A percentile compares a stretch with the other conserved stretches of the same genome.
phyloP scores from a whole-genome alignment of 2,797 vertebrate genomes.

The Danio kyathit region DNA sequence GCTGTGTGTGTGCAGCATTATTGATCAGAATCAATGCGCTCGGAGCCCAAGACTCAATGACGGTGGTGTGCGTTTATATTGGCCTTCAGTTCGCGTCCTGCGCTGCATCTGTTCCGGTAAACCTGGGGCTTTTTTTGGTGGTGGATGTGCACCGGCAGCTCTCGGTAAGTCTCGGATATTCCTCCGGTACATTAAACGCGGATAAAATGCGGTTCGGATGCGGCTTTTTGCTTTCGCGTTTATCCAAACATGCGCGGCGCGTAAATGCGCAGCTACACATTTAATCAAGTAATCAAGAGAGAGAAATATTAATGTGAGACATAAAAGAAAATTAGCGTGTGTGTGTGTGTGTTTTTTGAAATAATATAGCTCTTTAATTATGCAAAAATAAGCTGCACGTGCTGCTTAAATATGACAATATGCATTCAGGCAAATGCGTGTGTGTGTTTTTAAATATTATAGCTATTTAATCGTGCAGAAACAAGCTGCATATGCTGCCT shows the following conservation, averaged over 20 bases:
- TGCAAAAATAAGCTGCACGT: too few species aligned
- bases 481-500: too few species aligned
- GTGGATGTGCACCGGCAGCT: slow-evolving; percentile 62
- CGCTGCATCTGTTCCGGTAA: slow-evolving; percentile 81
- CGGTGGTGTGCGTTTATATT: slow-evolving; percentile 78
- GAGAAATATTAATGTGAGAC: neutral
- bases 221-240: neutral
- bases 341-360: too few species aligned
- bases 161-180: slow-evolving; percentile 75
- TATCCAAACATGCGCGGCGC: neutral
- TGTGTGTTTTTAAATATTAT: too few species aligned
- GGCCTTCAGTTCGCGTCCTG: slow-evolving; percentile 76
- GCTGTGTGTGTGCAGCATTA: slow-evolving; percentile 82
- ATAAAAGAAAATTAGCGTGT: too few species aligned
- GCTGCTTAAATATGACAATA: too few species aligned
- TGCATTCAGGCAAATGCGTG: too few species aligned
- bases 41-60: slow-evolving; percentile 84
- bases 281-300: too few species aligned
- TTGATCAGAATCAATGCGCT: slow-evolving; percentile 87
- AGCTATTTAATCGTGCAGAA: too few species aligned
- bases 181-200: slow-evolving; percentile 62
- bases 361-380: too few species aligned
- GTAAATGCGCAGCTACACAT: neutral
- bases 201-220: neutral
- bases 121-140: slow-evolving; percentile 68